Base-by-base conservation (phyloP, 2,888 invertebrate species). In the Mythimna pallens region DNA sequence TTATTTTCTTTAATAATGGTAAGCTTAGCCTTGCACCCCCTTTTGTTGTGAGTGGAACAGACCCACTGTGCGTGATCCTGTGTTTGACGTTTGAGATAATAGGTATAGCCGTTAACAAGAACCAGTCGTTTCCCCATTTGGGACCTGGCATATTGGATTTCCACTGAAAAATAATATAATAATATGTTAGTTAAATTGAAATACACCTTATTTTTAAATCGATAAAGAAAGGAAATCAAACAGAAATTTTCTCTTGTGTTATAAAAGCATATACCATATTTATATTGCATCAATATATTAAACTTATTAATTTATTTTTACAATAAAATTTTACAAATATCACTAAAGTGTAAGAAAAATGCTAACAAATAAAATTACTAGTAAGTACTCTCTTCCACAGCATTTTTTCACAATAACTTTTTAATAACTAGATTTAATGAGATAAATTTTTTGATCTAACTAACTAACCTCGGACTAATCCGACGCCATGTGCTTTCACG, bases 21-120 rank as follows among this genome's bases (percentile, higher is more conserved):
- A 30, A 82, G 20, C 47, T 65, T 78, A 5, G 80, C 85, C 20
- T 57, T 78, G 22, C 85, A 85, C 2, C 65, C 73, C 36, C 59
- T 76, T 6, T 67, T 65, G 14, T 76, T 71, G 40, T 85, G 79
- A 6, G 83, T 77, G 0, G 86, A 86, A 68, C 86, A 86, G 6
- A 76, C 69, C 86, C 83, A 85, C 20, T 62, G 52, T 4, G 40
- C 4, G 25, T 61, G 70, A 5, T 5, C 9, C 9, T 64, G 40
- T 0, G 20, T 2, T n/a, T 36, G 55, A 5, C 12, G 5, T 25
- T 47, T 9, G 17, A 66, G 52, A 22, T 34, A 17, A 25, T 83
- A 85, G 0, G 81, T 83, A 55, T 76, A 85, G 30, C 82, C 61
- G 43, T 84, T 43, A 34, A 82, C 12, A 57, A 86, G 55, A 62